Base-by-base conservation (phyloP, 2,797 vertebrate genomes). In the Sylvilagus floridanus region DNA sequence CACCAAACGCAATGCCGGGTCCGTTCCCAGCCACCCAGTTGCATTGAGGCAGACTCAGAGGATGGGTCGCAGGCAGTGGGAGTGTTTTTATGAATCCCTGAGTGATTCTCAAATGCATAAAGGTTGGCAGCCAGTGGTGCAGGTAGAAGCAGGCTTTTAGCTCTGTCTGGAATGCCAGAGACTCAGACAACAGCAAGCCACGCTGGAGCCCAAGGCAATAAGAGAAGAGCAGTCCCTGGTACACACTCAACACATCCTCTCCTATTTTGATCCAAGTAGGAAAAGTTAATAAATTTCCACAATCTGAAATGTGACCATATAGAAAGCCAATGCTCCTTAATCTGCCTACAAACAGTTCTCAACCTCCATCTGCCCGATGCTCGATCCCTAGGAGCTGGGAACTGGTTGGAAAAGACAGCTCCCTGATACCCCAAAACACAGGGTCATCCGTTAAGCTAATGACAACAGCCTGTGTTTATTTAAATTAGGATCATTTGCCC, bases 231-330 rank as follows among this genome's bases (percentile, higher is more conserved):
- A 11, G 17, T 52, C 14, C 5, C 60, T n/a, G 5, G 32, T 16
- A 28, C 37, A n/a, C 0, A 37, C 17, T 11, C 21, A 78, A 77
- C 82, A 72, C 21, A 13, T 28, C 42, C 28, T 69, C 28, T 30
- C 57, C 63, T 57, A 35, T 47, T 75, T 60, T 84, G 62, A 81
- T 62, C 22, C 4, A 75, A 75, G 54, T 30, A 32, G 65, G 52
- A 68, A 83, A 93, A 75, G 21, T 35, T 69, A 81, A 66, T 90
- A 42, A 85, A 85, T 30, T 37, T 82, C 62, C 69, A 19, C 32
- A 62, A 16, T 47, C 42, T 92, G 91, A 90, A 81, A 69, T 24
- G 30, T 28, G 26, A 77, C 24, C 30, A 16, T 7, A 5, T 24
- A 17, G 30, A 84, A 92, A 57, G 32, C 32, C 42, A 52, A 5